Evolutionary conservation across 2,113 vertebrate genomes (phyloP).

Genomic region (Leiothrix lutea): DNA sequence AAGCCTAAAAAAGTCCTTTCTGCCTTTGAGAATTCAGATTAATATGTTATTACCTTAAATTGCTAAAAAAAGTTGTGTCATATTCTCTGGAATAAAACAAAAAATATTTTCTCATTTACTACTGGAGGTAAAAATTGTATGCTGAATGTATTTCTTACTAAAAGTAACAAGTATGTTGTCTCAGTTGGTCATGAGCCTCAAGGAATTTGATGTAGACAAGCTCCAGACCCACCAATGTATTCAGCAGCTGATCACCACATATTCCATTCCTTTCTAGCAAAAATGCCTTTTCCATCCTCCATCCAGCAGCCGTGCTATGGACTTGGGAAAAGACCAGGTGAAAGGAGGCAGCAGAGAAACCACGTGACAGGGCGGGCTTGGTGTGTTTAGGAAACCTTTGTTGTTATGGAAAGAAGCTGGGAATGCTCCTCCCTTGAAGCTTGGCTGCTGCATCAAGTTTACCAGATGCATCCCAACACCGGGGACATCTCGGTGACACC

Average conservation of each 20-base stretch:
- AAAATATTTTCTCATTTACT: background rate
- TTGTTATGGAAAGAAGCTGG: background rate
- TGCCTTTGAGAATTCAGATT: background rate
- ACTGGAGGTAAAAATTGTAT: background rate
- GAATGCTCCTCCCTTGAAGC: background rate
- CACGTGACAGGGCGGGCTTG: background rate
- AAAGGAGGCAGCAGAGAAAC: background rate
- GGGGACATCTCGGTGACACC: accelerated
- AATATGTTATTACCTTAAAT: background rate
- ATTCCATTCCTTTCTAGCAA: background rate
- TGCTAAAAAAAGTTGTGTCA: background rate
- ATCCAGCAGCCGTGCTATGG: background rate
- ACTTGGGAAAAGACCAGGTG: accelerated
- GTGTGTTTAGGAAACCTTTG: background rate
- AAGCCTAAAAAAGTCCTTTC: background rate
- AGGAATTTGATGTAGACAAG: background rate
- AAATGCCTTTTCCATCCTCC: background rate
- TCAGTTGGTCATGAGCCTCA: background rate
- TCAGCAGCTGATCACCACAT: background rate
- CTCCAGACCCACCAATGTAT: background rate
- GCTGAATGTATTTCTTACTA: background rate
- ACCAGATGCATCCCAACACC: background rate
- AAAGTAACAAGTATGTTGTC: background rate
- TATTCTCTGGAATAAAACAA: background rate
- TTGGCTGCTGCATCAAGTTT: background rate